Evolutionary conservation across 2,888 invertebrate species (phyloP).

Genomic region (Sinohyriopsis cumingii): DNA sequence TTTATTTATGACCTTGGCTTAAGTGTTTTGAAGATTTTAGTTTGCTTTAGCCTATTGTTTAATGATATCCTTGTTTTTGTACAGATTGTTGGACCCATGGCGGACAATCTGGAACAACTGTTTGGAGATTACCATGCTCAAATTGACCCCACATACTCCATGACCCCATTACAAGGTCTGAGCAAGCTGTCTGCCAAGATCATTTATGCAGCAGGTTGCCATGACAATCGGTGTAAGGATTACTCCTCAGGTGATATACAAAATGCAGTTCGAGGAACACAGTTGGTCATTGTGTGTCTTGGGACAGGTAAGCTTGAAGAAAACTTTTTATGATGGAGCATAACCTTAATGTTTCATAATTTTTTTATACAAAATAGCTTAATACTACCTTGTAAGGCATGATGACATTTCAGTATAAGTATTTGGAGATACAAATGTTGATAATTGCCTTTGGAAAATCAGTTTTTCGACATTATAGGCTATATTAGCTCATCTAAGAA

Average conservation of each 20-base stretch:
- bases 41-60: no score
- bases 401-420: no score
- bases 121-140: constrained; percentile 64
- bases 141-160: constrained; percentile 38
- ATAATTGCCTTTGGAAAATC: no score
- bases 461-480: no score
- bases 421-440: no score
- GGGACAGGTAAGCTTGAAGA: constrained; percentile 54
- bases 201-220: constrained; percentile 54
- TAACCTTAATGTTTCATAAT: background rate
- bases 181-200: constrained; percentile 30
- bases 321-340: background rate
- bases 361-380: no score
- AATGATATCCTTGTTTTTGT: background rate
- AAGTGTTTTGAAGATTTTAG: no score
- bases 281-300: constrained; percentile 60
- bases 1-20: no score
- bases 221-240: constrained; percentile 45
- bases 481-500: no score
- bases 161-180: constrained; percentile 57
- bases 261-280: constrained; percentile 42
- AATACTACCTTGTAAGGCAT: no score
- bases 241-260: constrained; percentile 44
- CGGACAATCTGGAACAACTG: constrained; percentile 53
- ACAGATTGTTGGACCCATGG: constrained; percentile 68